phyloP scores from a whole-genome alignment of 1,140 invertebrate species.

The Mamestra configurata region DNA sequence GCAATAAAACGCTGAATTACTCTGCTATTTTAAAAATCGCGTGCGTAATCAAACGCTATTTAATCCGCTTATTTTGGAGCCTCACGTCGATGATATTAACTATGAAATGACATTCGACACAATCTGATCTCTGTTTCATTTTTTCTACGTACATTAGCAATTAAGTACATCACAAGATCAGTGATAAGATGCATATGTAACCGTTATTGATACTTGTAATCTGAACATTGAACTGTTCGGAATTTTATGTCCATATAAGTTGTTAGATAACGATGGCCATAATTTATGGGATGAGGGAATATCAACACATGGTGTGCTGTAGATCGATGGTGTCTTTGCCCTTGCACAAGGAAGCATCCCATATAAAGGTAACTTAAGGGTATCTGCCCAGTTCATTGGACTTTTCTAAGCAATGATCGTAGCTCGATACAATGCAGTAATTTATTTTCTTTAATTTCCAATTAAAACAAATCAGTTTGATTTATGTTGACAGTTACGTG shows the following conservation, averaged over 20 bases:
- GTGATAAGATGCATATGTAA: constrained; percentile 44
- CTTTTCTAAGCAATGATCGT: background rate
- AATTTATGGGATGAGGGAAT: constrained; percentile 16
- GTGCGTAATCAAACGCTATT: background rate
- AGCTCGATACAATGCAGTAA: background rate
- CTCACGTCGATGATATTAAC: background rate
- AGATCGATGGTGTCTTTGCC: constrained; percentile 4
- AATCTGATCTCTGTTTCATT: constrained; percentile 47
- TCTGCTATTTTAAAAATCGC: background rate
- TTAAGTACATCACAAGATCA: constrained; percentile 40
- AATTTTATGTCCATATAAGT: constrained; percentile 39
- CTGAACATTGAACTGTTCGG: constrained; percentile 37
- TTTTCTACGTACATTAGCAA: constrained; percentile 51
- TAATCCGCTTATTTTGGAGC: constrained; percentile 11
- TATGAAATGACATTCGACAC: constrained; percentile 50
- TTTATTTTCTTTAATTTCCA: constrained; percentile 7
- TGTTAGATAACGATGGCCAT: constrained; percentile 31
- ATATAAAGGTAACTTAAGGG: constrained; percentile 12
- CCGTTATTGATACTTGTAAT: constrained; percentile 45
- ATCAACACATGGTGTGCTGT: constrained; percentile 1
- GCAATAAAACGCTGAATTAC: background rate
- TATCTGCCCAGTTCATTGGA: constrained; percentile 4
- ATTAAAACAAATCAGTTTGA: background rate
- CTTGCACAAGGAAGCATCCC: background rate
- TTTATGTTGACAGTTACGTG: constrained; percentile 21